Conservation (phyloP, 1,140 invertebrate genomes). For the Cotesia vestalis region DNA sequence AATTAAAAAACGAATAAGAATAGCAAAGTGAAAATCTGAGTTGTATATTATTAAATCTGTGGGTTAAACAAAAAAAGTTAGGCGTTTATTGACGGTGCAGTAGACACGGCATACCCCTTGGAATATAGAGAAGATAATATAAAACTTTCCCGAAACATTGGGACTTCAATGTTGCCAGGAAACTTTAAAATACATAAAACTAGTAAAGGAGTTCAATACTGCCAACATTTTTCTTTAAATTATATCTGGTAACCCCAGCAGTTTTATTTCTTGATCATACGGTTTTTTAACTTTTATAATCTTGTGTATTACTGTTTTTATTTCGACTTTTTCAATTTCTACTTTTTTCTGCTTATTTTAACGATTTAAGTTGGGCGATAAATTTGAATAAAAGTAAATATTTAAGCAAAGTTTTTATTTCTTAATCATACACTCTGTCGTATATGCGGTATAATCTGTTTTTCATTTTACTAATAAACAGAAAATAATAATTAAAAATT, state of each 20-base stretch:
- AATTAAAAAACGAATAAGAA: too few species aligned
- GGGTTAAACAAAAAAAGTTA: neutral
- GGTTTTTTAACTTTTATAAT: constrained; percentile 12
- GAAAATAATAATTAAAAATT: too few species aligned
- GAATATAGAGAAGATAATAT: constrained; percentile 12
- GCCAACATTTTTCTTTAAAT: constrained; percentile 21
- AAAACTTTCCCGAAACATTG: constrained; percentile 24
- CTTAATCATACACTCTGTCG: too few species aligned
- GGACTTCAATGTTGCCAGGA: constrained; percentile 20
- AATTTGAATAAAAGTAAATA: too few species aligned
- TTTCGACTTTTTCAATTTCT: neutral
- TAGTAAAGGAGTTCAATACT: constrained; percentile 19
- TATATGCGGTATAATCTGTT: too few species aligned
- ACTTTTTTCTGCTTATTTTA: too few species aligned
- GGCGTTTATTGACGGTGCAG: constrained; percentile 5
- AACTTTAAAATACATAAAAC: constrained; percentile 4
- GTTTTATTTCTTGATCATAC: neutral
- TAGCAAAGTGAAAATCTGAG: neutral
- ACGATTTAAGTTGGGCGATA: too few species aligned
- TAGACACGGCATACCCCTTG: neutral
- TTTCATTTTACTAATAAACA: too few species aligned
- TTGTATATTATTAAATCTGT: constrained; percentile 23
- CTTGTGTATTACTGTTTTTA: constrained; percentile 7
- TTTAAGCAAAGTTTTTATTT: too few species aligned
- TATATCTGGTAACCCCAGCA: constrained; percentile 12